Base-by-base conservation (phyloP, 92 coral and sea anemone species). In the Porites divaricata region DNA sequence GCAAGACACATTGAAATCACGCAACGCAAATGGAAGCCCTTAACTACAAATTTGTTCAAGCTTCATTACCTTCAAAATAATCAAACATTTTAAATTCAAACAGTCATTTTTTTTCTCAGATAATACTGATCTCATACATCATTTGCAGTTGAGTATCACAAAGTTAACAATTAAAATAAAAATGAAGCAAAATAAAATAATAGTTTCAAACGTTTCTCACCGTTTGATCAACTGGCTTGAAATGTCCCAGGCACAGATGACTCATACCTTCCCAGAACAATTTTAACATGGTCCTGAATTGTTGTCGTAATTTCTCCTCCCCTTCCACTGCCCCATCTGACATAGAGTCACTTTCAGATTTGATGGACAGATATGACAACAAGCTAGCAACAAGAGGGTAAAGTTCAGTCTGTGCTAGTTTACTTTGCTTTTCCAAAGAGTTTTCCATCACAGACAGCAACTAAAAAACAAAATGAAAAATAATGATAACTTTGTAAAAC, bases 261-360 rank as follows among this genome's bases (percentile, higher is more conserved):
- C 79, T 86, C 41, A 93, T 87, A 12, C 92, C 98, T 50, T 87
- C 83, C 98, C 98, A 94, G 86, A 94, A 94, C 90, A 91, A 91
- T 9, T 76, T 81, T 23, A 84, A 78, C 19, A 94, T 79, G 51
- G 80, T 53, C 14, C 67, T 81, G 15, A 67, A 65, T 28, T 15
- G 63, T 23, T 80, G 79, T 9, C 53, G 63, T 35, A 53, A 63
- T 63, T 79, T 82, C 41, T 79, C 50, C 22, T 71, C 84, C 67
- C 45, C 45, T 35, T 75, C 71, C 12, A 14, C 50, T 9, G n/a
- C 41, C 14, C 24, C 69, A 15, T 4, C 49, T 22, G 71, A 14
- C 2, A 22, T 73, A 73, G 52, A 17, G 51, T 75, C 75, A 25
- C 4, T 65, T 63, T 53, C 57, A 6, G 75, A 66, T 62, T 67